Evolutionary conservation across 2,888 invertebrate genomes (phyloP).

Genomic region (Onchidella celtica): DNA sequence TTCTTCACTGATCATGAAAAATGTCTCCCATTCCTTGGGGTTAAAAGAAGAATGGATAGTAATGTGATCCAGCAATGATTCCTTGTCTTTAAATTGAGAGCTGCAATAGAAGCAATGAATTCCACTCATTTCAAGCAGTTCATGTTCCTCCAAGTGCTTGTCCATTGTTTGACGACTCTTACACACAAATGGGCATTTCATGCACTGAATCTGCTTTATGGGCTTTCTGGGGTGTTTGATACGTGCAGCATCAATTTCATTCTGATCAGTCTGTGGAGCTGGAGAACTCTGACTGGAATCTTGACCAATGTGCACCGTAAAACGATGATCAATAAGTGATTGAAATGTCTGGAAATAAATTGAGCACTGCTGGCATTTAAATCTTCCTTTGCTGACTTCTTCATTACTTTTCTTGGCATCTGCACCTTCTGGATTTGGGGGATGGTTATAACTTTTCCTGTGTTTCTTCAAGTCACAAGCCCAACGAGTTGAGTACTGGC

Average conservation of each 20-base stretch:
- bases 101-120: slow-evolving; percentile 71
- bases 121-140: slow-evolving; percentile 61
- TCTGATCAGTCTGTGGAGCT: slow-evolving; percentile 27
- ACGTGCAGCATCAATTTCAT: slow-evolving; percentile 54
- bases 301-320: slow-evolving; percentile 62
- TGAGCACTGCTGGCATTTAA: slow-evolving; percentile 67
- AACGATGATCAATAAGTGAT: slow-evolving; percentile 66
- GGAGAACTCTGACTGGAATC: slow-evolving; percentile 51
- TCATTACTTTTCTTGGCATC: slow-evolving; percentile 54
- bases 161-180: slow-evolving; percentile 65
- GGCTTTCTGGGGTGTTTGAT: slow-evolving; percentile 59
- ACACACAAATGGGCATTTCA: slow-evolving; percentile 72
- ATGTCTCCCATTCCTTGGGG: slow-evolving; percentile 63
- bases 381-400: slow-evolving; percentile 55
- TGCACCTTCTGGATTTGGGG: slow-evolving; percentile 41
- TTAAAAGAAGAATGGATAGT: slow-evolving; percentile 69
- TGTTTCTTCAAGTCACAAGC: slow-evolving; percentile 79
- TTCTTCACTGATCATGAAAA: slow-evolving; percentile 51
- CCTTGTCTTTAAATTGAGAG: slow-evolving; percentile 68
- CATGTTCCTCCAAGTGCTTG: slow-evolving; percentile 69
- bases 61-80: slow-evolving; percentile 70
- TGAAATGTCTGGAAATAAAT: slow-evolving; percentile 67
- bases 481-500: slow-evolving; percentile 78
- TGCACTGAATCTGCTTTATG: slow-evolving; percentile 70
- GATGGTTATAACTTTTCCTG: slow-evolving; percentile 75